These are phyloP conservation scores for Dromiciops gliroides DNA, from an alignment of 2,113 vertebrate genomes.

Conservation along the genomic window DNA sequence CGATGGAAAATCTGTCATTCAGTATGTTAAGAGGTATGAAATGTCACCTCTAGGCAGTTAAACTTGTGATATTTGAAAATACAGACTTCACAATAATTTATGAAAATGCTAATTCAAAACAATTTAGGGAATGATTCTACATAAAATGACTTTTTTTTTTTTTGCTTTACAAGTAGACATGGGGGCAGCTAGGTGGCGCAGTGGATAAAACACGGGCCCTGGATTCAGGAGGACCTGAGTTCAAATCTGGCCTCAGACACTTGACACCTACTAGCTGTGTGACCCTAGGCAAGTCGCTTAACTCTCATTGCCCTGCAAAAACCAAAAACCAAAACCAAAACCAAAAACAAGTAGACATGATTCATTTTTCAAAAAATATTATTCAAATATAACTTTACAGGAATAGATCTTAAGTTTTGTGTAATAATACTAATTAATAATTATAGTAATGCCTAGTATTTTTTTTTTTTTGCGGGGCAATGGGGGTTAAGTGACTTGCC, in stretches of 20 bases:
- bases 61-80: not conserved
- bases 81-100: not conserved
- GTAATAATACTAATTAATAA: not conserved
- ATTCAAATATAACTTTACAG: not conserved
- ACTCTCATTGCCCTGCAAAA: no score
- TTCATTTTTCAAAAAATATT: not conserved
- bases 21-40: constrained; percentile 43
- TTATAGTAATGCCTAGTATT: not conserved
- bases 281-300: no score
- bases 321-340: no score
- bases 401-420: not conserved
- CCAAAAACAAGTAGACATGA: not conserved
- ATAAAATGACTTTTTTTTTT: not conserved
- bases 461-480: no score
- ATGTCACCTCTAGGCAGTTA: constrained; percentile 13
- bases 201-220: no score
- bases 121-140: not conserved
- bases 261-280: no score
- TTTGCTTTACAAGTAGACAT: not conserved
- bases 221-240: no score
- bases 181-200: no score
- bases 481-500: no score
- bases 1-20: constrained; percentile 8
- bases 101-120: not conserved
- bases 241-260: no score